Evolutionary conservation across 2,797 vertebrate genomes (phyloP).

Genomic region (Sebastes steindachneri): DNA sequence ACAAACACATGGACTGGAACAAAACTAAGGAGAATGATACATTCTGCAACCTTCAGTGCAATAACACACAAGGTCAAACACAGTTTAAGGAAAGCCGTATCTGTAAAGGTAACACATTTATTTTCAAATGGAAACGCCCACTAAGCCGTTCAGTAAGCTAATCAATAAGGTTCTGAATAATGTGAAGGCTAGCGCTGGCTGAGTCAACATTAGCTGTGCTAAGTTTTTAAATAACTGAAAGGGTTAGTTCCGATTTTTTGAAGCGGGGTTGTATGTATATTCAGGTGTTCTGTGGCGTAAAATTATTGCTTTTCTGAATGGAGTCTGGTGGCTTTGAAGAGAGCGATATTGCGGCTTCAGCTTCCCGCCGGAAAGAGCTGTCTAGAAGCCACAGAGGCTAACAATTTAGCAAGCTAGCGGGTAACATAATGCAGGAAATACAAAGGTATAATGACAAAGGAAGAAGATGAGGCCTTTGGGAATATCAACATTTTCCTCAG

Average conservation of each 20-base stretch:
- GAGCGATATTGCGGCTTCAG: rapidly evolving
- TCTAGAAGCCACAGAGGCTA: no score
- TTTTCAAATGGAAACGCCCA: background rate
- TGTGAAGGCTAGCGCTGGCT: background rate
- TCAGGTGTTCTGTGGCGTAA: background rate
- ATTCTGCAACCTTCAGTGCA: background rate
- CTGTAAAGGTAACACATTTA: background rate
- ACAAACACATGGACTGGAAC: slow-evolving; percentile 22
- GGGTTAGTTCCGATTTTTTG: no score
- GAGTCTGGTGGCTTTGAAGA: background rate
- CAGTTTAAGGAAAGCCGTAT: background rate
- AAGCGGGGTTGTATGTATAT: background rate
- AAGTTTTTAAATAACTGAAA: no score
- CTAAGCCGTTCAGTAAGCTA: background rate
- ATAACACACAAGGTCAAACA: slow-evolving; percentile 8
- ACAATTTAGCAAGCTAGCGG: no score
- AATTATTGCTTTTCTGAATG: background rate
- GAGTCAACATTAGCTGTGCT: background rate
- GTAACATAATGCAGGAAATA: no score
- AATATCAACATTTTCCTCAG: no score
- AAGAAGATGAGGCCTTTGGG: no score
- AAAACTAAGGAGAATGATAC: slow-evolving; percentile 15
- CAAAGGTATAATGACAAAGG: no score
- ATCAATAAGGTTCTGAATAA: background rate
- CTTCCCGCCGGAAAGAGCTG: no score